Evolutionary conservation across 2,797 vertebrate genomes (phyloP).

Genomic region (Morelia viridis): DNA sequence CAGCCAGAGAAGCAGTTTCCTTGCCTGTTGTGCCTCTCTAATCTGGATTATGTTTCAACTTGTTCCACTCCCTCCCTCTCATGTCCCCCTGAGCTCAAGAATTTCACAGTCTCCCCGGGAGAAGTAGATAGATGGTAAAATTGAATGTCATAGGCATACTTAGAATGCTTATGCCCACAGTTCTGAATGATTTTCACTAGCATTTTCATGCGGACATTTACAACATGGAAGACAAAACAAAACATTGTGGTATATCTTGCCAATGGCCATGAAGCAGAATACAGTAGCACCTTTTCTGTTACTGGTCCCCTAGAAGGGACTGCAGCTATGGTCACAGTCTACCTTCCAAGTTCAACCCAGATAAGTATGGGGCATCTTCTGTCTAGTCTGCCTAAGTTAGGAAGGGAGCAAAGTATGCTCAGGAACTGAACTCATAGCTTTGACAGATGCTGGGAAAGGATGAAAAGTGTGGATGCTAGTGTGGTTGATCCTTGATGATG

Average conservation of each 20-base stretch:
- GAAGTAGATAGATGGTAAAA: background rate
- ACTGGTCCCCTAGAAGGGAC: background rate
- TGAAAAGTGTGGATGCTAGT: background rate
- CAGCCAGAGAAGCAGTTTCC: background rate
- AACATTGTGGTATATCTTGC: background rate
- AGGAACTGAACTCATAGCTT: background rate
- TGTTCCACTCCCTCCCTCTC: background rate
- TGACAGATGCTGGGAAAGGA: background rate
- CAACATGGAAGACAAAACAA: background rate
- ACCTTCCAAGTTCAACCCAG: background rate
- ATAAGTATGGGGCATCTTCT: background rate
- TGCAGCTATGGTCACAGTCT: background rate
- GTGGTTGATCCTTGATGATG: background rate
- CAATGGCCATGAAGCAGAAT: background rate
- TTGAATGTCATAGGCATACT: background rate
- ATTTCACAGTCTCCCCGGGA: background rate
- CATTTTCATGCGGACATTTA: background rate
- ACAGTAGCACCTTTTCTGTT: background rate
- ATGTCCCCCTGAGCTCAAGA: background rate
- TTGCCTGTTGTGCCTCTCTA: background rate
- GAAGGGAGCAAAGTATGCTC: background rate
- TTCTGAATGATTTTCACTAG: background rate
- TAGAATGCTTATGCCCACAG: background rate
- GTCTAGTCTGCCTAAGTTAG: background rate
- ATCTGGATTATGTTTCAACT: background rate